Base-by-base conservation (phyloP, 1,140 invertebrate genomes). In the Coelopa frigida region DNA sequence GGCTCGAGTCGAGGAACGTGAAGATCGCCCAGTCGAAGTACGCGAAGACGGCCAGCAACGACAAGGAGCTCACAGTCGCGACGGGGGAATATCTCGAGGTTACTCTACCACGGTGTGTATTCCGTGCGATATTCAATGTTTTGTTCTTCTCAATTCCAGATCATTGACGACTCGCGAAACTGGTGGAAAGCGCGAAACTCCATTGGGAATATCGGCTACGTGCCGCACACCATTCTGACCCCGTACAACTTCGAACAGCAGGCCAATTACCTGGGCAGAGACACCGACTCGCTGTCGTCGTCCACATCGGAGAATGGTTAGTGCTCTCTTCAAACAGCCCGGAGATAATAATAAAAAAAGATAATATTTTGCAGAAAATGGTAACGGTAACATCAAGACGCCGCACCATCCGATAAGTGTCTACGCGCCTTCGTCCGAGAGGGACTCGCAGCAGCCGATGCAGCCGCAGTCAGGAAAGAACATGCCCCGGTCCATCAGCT, bases 161-260 rank as follows among this genome's bases (percentile, higher is more conserved):
- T 96, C 27, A 73, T 98, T 48, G 94, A 98, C 67, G 90, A 94
- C 71, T 86, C 83, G 31, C 80, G 93, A 51, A 98, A 98, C 66
- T 98, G 95, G 95, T 98, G 95, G 95, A 94, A 95, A 72, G 87
- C 93, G 36, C 78, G 89, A 35, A 98, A 98, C 70, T 78, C 79
- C 1, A 77, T 82, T 49, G 88, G 89, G 5, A 82, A 87, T 61
- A 76, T 89, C 11, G 94, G 91, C 39, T 94, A 96, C 70, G 94
- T 97, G 35, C 95, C 95, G 0, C 90, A 98, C 71, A 98, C 95
- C 5, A 97, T 98, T 62, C 85, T 98, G 17, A 83, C 84, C 11
- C 78, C 84, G 2, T 75, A 76, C 50, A 67, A 67, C 29, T 67
- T 67, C 44, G 63, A 66, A 40, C 54, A 43, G 14, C 38, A 33